Percentiles rank a stretch among this genome's conserved stretches.
Evolutionary conservation across 2,113 vertebrate genomes (phyloP).

Genomic region (Gobius niger): DNA sequence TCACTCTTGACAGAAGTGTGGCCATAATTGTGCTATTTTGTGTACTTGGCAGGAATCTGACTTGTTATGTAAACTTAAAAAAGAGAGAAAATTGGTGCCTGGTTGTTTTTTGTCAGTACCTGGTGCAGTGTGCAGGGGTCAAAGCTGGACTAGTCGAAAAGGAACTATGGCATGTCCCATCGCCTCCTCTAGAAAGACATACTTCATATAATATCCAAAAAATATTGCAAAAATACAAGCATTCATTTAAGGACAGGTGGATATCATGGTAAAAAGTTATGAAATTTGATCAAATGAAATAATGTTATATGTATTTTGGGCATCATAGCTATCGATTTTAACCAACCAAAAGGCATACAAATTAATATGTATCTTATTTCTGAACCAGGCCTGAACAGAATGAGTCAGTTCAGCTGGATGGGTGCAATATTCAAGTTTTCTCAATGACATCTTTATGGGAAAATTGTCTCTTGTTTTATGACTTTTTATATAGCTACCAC

Average conservation of each 20-base stretch:
- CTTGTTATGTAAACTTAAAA: slow-evolving; percentile 66
- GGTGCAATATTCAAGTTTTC: background rate
- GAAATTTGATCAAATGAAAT: slow-evolving; percentile 5
- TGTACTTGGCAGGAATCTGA: slow-evolving; percentile 50
- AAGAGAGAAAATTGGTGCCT: slow-evolving; percentile 25
- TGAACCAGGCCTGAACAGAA: background rate
- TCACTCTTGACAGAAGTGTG: slow-evolving; percentile 53
- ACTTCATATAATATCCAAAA: too few species aligned
- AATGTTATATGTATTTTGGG: background rate
- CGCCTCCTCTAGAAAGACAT: background rate
- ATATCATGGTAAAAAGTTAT: too few species aligned
- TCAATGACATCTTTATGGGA: slow-evolving; percentile 1
- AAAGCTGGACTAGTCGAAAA: slow-evolving; percentile 32
- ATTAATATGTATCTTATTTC: background rate
- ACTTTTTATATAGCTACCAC: background rate
- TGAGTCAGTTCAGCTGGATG: background rate
- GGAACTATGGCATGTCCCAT: background rate
- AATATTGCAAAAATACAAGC: too few species aligned
- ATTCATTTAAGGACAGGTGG: too few species aligned
- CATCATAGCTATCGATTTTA: background rate
- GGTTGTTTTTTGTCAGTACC: slow-evolving; percentile 26
- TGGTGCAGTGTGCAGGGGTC: slow-evolving; percentile 29
- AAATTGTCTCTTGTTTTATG: slow-evolving; percentile 6
- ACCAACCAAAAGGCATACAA: background rate
- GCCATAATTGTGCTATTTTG: slow-evolving; percentile 58